A percentile compares a stretch with the other conserved stretches of the same genome.
Conservation (phyloP, 2,113 vertebrate species). For the Xyrauchen texanus region DNA sequence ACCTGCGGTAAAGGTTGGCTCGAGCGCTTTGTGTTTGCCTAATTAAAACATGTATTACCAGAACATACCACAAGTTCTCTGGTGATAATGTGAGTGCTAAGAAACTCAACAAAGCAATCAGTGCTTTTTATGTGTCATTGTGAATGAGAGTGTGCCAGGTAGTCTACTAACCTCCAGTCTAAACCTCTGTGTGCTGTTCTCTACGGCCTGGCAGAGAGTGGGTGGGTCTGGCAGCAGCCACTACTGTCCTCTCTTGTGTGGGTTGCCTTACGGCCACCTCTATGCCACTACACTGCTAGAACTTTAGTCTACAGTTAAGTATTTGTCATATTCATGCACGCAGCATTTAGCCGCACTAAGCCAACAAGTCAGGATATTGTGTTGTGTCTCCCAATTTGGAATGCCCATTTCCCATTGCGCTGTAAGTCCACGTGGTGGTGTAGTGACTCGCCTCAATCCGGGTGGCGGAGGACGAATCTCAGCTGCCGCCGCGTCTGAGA, state of each 20-base stretch:
- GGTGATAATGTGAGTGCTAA: too few relatives aligned
- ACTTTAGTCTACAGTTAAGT: constrained; percentile 87
- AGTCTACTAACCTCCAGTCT: constrained; percentile 10
- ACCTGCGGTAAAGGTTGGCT: constrained; percentile 21
- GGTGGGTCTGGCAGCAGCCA: constrained; percentile 73
- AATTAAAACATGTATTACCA: too few relatives aligned
- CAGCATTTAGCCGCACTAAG: constrained; percentile 78
- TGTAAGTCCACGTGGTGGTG: too few relatives aligned
- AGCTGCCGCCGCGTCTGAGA: too few relatives aligned
- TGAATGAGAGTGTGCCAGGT: constrained; percentile 2
- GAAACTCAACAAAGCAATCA: too few relatives aligned
- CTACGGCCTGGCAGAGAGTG: constrained; percentile 70
- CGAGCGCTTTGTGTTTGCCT: too few relatives aligned
- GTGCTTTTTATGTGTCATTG: too few relatives aligned
- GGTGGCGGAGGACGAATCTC: too few relatives aligned
- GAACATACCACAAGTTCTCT: neutral
- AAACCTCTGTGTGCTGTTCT: neutral
- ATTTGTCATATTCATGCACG: constrained; percentile 83
- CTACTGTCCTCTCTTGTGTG: neutral
- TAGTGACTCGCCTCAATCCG: too few relatives aligned
- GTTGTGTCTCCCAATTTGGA: too few relatives aligned
- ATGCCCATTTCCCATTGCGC: too few relatives aligned
- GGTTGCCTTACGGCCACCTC: constrained; percentile 56
- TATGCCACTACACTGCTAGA: constrained; percentile 74
- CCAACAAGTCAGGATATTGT: constrained; percentile 60